phyloP scores from a whole-genome alignment of 2,113 vertebrate species.

The Petroica traversi region DNA sequence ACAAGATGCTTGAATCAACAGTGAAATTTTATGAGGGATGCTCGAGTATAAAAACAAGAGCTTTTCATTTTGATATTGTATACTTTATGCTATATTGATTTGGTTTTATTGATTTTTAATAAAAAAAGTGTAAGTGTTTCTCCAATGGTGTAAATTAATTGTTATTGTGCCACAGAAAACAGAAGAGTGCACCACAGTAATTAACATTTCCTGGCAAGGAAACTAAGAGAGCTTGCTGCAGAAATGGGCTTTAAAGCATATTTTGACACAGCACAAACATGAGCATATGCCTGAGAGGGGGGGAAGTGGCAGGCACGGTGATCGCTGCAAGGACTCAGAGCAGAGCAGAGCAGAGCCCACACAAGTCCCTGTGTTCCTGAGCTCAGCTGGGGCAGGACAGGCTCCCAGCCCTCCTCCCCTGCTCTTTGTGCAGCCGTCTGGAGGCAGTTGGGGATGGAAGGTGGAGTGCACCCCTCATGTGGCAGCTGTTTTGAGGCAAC shows the following conservation, averaged over 20 bases:
- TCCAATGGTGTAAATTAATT: conserved; percentile 53
- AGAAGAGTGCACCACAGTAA: conserved; percentile 43
- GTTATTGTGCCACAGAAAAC: conserved; percentile 24
- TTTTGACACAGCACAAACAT: conserved; percentile 10
- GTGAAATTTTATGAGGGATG: conserved; percentile 17
- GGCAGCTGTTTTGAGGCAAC: background rate
- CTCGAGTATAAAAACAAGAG: conserved; percentile 1
- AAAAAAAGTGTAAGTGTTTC: conserved; percentile 54
- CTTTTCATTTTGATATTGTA: conserved; percentile 43
- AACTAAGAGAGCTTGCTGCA: background rate
- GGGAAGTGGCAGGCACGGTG: background rate
- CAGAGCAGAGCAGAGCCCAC: background rate
- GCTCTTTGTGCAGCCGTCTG: background rate
- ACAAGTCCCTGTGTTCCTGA: accelerated
- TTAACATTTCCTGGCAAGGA: conserved; percentile 62
- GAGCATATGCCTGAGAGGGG: background rate
- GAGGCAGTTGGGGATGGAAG: background rate
- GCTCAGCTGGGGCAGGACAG: background rate
- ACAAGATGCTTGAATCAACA: conserved; percentile 8
- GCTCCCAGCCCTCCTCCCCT: background rate
- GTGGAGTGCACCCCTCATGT: accelerated
- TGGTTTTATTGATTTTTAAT: conserved; percentile 62
- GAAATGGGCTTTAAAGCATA: conserved; percentile 20
- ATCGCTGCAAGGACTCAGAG: accelerated
- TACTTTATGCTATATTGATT: conserved; percentile 15